Percentiles rank a stretch among this genome's conserved stretches.
Conservation (phyloP, 2,888 invertebrate genomes). For the Halictus ligatus region DNA sequence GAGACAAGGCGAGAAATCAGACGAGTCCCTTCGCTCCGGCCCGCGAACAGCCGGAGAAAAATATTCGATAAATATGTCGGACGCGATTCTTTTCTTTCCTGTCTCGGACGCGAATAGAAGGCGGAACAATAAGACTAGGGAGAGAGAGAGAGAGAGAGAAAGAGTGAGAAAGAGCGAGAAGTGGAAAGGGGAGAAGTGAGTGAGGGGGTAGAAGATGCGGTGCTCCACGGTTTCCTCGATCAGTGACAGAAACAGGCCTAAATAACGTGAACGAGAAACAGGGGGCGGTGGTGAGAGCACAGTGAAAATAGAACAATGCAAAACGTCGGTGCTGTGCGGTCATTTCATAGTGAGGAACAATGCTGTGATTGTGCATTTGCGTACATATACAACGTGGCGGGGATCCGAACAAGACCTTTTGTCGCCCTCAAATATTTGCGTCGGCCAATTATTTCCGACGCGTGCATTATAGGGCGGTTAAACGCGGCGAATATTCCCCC, state of each 20-base stretch:
- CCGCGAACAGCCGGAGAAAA: too few relatives aligned
- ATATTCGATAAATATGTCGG: not conserved
- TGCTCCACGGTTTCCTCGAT: conserved; percentile 49
- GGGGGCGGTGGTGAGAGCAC: conserved; percentile 20
- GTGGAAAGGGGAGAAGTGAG: not conserved
- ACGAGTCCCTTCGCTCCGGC: not conserved
- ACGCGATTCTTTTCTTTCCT: conserved; percentile 10
- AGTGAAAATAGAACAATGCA: conserved; percentile 56
- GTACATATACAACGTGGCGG: conserved; percentile 57
- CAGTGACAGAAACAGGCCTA: conserved; percentile 38
- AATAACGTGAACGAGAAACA: conserved; percentile 51
- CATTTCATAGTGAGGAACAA: conserved; percentile 73
- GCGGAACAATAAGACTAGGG: not conserved
- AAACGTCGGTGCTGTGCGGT: conserved; percentile 80
- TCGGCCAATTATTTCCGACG: conserved; percentile 23
- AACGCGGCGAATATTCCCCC: conserved; percentile 43
- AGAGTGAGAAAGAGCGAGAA: not conserved
- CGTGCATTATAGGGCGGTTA: not conserved
- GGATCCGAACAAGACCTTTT: conserved; percentile 15
- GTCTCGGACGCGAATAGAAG: conserved; percentile 30
- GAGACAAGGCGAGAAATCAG: conserved; percentile 27
- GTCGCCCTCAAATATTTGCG: conserved; percentile 20
- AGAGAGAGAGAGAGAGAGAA: not conserved
- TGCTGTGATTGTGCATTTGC: conserved; percentile 68
- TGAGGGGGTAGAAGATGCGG: conserved; percentile 16